Base-by-base conservation (phyloP, 1,140 invertebrate genomes). In the Drosophila guanche region DNA sequence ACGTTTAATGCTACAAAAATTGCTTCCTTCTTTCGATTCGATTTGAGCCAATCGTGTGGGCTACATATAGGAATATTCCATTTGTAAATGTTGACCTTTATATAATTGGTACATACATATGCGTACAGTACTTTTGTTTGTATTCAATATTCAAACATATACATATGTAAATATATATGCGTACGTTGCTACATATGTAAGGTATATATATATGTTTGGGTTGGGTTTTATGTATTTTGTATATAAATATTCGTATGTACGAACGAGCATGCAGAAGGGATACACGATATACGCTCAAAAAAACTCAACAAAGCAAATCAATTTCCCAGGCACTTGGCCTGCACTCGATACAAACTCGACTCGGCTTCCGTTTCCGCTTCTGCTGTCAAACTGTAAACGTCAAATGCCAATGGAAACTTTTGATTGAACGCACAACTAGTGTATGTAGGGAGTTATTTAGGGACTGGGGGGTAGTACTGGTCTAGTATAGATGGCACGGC, bases 21-120 rank as follows among this genome's bases (percentile, higher is more conserved):
- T 37, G 33, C 33, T 37, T 52, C 50, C 48, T 59, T 66, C 33
- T 10, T 72, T 63, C 55, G 16, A 37, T 29, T 27, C 33, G 33
- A 37, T 42, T 53, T 16, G 55, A 45, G 48, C 56, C 65, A 41
- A 27, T 46, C 42, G 47, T 48, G 41, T 53, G 63, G 74, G 25
- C 47, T 60, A 72, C 65, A 76, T 81, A 86, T 81, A 88, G 78
- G 81, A 86, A 86, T 88, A 79, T 71, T 85, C 62, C 23, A 68
- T 69, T 69, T 69, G 66, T 69, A 69, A 69, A 69, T 69, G 66
- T 69, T 68, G 51, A 68, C 50, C 56, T 65, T 65, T 69, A 68
- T 69, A 68, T 29, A 43, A 37, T 10, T 37, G 33, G 33, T 37
- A 20, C 16, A 20, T 20, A 37, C 33, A 37, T 37, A 12, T 37